Base-by-base conservation (phyloP, 64 coral and sea anemone species). In the Montipora efflorescens region DNA sequence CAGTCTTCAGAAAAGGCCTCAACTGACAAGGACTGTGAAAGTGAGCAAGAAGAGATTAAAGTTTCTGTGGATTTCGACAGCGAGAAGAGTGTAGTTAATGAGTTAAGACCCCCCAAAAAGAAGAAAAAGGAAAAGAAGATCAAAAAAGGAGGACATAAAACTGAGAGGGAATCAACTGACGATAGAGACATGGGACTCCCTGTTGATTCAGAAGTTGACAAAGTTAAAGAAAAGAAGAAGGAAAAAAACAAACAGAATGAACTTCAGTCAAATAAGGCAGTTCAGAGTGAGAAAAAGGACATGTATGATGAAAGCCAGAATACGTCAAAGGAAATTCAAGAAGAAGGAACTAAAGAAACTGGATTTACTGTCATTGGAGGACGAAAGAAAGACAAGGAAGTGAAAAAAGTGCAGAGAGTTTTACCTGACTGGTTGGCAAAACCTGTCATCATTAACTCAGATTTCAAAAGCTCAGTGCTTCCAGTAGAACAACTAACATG, bases 371-470 rank as follows among this genome's bases (percentile, higher is more conserved):
- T 99, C 8, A 99, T 99, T 72, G 98, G 98, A 59, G 74, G 89
- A 43, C 82, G 66, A 51, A 81, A 78, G 13, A 99, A 77, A 82
- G 64, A 92, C 12, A 92, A 94, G 61, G 13, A 87, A 68, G 14
- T 85, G 21, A 88, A 99, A 28, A 94, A 96, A 87, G 98, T 99
- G 19, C 95, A 92, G 8, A 88, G 94, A 82, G 28, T 92, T 15
- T 90, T 99, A 75, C 98, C 98, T 13, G 90, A 92, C 49, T 99
- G 98, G 98, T 92, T 99, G 53, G 88, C 98, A 83, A 96, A 99
- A 46, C 98, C 98, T 21, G 72, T 10, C 2, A 52, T 82, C 19
- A 89, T 99, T 69, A 78, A 85, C 11, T 68, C 92, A 81, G 90
- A 99, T 70, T 87, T 99, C 2, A 85, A 59, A 20, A n/a, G 47